These are phyloP conservation scores for Hemicrepidius hirtus DNA, from an alignment of 2,888 invertebrate species.

Conservation along the genomic window DNA sequence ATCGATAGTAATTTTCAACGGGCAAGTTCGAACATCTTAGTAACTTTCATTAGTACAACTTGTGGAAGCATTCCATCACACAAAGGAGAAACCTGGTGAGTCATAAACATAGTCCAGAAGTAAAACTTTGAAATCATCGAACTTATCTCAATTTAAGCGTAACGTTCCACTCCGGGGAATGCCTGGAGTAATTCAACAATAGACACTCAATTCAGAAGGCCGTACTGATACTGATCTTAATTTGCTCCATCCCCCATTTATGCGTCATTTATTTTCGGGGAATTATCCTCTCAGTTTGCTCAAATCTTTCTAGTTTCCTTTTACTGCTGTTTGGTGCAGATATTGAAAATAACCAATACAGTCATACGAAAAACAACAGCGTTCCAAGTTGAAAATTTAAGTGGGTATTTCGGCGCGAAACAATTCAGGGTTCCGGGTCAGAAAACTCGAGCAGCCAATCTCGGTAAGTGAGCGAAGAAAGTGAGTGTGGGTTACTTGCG, in stretches of 20 bases:
- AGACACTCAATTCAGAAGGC: conserved; percentile 60
- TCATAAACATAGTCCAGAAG: conserved; percentile 28
- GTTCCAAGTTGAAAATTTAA: background rate
- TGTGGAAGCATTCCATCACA: background rate
- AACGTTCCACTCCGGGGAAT: conserved; percentile 41
- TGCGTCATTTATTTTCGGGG: conserved; percentile 57
- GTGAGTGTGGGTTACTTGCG: conserved; percentile 39
- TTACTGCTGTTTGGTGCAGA: conserved; percentile 11
- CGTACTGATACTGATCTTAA: conserved; percentile 61
- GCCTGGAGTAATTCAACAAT: conserved; percentile 37
- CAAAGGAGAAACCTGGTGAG: background rate
- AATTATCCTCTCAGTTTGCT: conserved; percentile 49
- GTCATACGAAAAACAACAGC: conserved; percentile 33
- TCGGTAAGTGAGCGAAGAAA: conserved; percentile 45
- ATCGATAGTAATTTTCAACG: background rate
- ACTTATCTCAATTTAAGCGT: conserved; percentile 49
- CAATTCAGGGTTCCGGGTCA: conserved; percentile 38
- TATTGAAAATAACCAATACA: conserved; percentile 37
- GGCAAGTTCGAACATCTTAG: background rate
- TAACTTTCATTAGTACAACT: conserved; percentile 5
- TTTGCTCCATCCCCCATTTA: conserved; percentile 61
- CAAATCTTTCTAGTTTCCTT: conserved; percentile 23
- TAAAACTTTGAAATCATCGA: conserved; percentile 38
- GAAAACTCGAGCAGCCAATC: conserved; percentile 43
- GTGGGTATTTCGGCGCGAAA: conserved; percentile 19